A percentile compares a stretch with the other conserved stretches of the same genome.
These are phyloP conservation scores for Leptocoma aspasia DNA, from an alignment of 2,113 vertebrate species.

Conservation along the genomic window DNA sequence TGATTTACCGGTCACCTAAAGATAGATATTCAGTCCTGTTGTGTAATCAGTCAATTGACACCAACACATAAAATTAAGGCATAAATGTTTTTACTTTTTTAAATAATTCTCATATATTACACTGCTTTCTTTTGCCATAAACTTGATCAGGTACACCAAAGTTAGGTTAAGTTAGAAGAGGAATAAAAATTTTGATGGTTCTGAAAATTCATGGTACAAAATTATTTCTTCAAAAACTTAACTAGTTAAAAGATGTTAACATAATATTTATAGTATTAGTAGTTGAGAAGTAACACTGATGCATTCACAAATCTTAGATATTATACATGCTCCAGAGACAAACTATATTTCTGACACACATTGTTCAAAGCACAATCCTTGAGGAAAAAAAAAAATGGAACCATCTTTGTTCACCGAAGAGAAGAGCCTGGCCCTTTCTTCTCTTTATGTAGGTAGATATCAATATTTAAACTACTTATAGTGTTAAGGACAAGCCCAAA, in stretches of 20 bases:
- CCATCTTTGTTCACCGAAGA: not conserved
- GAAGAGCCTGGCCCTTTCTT: not conserved
- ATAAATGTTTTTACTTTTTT: not conserved
- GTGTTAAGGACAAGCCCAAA: not conserved
- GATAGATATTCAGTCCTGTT: not conserved
- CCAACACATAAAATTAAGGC: not conserved
- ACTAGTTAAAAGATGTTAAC: not conserved
- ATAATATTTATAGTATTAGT: not conserved
- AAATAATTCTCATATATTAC: not conserved
- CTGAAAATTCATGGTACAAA: not conserved
- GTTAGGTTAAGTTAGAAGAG: not conserved
- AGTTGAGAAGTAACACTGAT: not conserved
- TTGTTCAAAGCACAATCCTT: not conserved
- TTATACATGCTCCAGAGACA: not conserved
- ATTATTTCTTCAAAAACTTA: not conserved
- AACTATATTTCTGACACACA: not conserved
- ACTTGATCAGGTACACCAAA: not conserved
- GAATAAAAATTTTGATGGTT: not conserved
- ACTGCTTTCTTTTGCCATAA: not conserved
- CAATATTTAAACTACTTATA: not conserved
- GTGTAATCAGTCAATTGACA: not conserved
- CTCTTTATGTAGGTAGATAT: not conserved
- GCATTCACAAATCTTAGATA: not conserved
- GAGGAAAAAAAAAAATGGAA: not conserved
- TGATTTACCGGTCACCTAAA: not conserved